These are phyloP conservation scores for Meiosimyza decipiens DNA, from an alignment of 2,888 invertebrate species.

Conservation along the genomic window DNA sequence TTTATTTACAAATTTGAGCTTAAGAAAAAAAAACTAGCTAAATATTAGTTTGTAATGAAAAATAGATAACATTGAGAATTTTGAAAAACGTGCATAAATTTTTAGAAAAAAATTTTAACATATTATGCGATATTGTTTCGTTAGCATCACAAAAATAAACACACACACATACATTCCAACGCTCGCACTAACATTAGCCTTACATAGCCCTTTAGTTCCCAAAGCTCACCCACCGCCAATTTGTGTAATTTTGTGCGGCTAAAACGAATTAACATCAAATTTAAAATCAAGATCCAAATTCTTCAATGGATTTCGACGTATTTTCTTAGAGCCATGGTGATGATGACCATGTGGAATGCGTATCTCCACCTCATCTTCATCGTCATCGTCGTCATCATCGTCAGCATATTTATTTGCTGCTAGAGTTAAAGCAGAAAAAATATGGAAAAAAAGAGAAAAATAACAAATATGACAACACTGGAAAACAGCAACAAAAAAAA, in stretches of 20 bases:
- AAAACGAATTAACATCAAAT: constrained; percentile 64
- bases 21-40: too few relatives aligned
- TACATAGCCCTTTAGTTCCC: neutral
- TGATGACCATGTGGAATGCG: constrained; percentile 63
- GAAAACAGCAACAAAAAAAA: constrained; percentile 15
- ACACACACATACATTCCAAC: constrained; percentile 1
- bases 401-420: neutral
- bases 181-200: too few relatives aligned
- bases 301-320: constrained; percentile 60
- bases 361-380: constrained; percentile 59
- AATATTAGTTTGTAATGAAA: too few relatives aligned
- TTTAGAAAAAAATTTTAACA: too few relatives aligned
- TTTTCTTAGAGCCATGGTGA: constrained; percentile 60
- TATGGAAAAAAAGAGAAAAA: constrained; percentile 3
- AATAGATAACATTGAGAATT: too few relatives aligned
- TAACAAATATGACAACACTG: constrained; percentile 6
- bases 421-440: neutral
- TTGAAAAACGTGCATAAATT: too few relatives aligned
- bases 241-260: constrained; percentile 47
- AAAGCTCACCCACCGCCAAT: constrained; percentile 38
- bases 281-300: constrained; percentile 64
- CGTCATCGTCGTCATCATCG: constrained; percentile 24
- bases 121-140: too few relatives aligned
- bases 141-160: neutral
- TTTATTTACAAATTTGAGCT: too few relatives aligned